Percentiles rank a stretch among this genome's conserved stretches.
Evolutionary conservation across 2,888 invertebrate species (phyloP).

Genomic region (Apamea sordens): DNA sequence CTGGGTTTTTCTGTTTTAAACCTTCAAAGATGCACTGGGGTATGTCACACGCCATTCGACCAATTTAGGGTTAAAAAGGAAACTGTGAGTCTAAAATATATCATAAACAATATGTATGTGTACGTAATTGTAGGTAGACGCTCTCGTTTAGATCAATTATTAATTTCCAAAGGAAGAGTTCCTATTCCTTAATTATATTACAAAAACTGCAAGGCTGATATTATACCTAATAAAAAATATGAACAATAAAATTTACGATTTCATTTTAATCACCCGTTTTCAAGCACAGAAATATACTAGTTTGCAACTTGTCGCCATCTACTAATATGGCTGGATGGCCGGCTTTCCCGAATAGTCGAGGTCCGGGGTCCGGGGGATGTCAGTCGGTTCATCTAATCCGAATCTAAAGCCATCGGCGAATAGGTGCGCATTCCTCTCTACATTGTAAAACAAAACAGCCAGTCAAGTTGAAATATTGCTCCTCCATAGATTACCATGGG

Average conservation of each 20-base stretch:
- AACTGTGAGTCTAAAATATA: neutral
- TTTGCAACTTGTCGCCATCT: neutral
- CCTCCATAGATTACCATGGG: slow-evolving; percentile 54
- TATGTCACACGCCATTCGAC: too few species aligned
- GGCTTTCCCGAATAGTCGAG: neutral
- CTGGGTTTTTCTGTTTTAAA: too few species aligned
- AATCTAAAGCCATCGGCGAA: neutral
- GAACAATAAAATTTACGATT: neutral
- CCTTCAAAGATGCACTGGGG: too few species aligned
- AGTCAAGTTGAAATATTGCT: slow-evolving; percentile 40
- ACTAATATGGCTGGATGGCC: neutral
- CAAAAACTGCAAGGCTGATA: neutral
- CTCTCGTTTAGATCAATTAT: neutral
- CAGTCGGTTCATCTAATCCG: neutral
- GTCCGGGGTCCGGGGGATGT: too few species aligned
- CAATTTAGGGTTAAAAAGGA: too few species aligned
- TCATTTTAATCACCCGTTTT: neutral
- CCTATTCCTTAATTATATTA: neutral
- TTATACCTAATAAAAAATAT: neutral
- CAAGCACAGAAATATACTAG: neutral
- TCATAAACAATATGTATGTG: neutral
- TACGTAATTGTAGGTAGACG: neutral
- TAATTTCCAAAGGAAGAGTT: neutral
- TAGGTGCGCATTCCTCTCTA: neutral
- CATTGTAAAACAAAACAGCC: slow-evolving; percentile 27